phyloP scores from a whole-genome alignment of 2,888 invertebrate species.

The Ashinkailepas kermadecensis region DNA sequence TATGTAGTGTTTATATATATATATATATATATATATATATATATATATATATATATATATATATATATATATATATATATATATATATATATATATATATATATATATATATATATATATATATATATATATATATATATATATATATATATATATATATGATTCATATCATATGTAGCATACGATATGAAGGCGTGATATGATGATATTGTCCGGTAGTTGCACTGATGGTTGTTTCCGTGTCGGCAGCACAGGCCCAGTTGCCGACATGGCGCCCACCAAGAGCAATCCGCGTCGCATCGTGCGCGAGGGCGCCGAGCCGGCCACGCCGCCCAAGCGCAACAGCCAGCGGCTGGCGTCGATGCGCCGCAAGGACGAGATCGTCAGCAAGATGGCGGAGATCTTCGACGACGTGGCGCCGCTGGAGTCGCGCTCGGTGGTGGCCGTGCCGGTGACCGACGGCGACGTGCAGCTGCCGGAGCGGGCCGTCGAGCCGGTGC shows the following conservation, averaged over 20 bases:
- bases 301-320: background rate
- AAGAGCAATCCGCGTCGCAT: constrained; percentile 14
- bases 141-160: constrained; percentile 1
- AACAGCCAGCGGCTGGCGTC: constrained; percentile 14
- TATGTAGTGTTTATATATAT: too few relatives aligned
- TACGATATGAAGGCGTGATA: background rate
- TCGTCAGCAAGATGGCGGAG: constrained; percentile 20
- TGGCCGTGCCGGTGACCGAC: background rate
- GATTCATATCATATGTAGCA: background rate
- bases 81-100: too few relatives aligned
- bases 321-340: background rate
- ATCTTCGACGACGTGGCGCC: constrained; percentile 18
- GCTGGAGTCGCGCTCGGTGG: constrained; percentile 9
- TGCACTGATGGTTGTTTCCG: background rate
- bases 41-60: too few relatives aligned
- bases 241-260: background rate
- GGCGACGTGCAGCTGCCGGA: background rate
- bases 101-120: too few relatives aligned
- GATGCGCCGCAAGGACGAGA: background rate
- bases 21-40: too few relatives aligned
- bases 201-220: background rate
- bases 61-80: too few relatives aligned
- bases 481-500: background rate
- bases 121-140: too few relatives aligned
- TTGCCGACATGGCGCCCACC: background rate